Percentiles rank a stretch among this genome's conserved stretches.
These are phyloP conservation scores for Lethocerus indicus DNA, from an alignment of 1,140 invertebrate species.

Conservation along the genomic window DNA sequence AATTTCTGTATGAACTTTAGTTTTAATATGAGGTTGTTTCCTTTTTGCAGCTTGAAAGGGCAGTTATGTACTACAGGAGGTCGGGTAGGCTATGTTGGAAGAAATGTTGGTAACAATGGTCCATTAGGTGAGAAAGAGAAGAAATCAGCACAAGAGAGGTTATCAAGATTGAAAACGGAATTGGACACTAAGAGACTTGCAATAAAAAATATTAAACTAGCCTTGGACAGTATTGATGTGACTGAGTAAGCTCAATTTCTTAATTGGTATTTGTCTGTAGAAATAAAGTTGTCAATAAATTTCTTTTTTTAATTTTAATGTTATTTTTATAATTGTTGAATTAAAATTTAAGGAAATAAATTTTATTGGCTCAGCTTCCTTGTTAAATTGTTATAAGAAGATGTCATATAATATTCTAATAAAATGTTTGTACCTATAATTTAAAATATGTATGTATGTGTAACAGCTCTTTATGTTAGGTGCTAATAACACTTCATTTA, in stretches of 20 bases:
- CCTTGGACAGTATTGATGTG: constrained; percentile 56
- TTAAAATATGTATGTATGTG: neutral
- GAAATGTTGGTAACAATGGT: too few relatives aligned
- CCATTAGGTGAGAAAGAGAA: constrained; percentile 31
- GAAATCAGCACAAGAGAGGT: constrained; percentile 45
- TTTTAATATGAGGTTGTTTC: too few relatives aligned
- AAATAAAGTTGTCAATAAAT: neutral
- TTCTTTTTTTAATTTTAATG: neutral
- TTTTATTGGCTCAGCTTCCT: neutral
- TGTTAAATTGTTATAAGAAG: too few relatives aligned
- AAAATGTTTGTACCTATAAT: too few relatives aligned
- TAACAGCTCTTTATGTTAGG: too few relatives aligned
- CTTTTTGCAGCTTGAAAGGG: neutral
- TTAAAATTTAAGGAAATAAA: neutral
- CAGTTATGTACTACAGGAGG: neutral
- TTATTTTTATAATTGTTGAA: neutral
- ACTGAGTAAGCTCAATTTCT: constrained; percentile 45
- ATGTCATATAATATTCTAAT: too few relatives aligned
- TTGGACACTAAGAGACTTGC: constrained; percentile 49
- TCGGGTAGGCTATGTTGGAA: constrained; percentile 16
- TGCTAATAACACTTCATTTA: too few relatives aligned
- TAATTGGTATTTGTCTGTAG: neutral
- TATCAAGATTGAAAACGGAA: constrained; percentile 43
- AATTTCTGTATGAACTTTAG: too few relatives aligned
- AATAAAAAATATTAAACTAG: constrained; percentile 56